Conservation (phyloP, 2,113 vertebrate genomes). For the Ptilorrhoa leucosticta region DNA sequence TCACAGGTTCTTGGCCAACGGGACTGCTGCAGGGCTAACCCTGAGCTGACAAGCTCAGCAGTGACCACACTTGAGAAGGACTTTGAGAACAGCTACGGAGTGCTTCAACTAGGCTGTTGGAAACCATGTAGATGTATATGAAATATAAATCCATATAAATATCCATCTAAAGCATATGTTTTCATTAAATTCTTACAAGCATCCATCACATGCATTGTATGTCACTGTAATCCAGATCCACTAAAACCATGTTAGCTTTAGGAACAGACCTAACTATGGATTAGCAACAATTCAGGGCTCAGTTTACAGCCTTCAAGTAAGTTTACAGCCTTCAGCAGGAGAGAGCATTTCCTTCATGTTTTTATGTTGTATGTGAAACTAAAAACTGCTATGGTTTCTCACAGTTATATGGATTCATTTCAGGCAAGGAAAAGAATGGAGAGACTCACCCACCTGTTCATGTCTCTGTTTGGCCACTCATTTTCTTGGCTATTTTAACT, state of each 20-base stretch:
- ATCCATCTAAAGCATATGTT: neutral
- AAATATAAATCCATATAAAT: neutral
- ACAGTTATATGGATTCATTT: neutral
- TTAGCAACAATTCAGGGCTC: neutral
- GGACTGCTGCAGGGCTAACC: neutral
- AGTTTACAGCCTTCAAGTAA: neutral
- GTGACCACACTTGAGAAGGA: neutral
- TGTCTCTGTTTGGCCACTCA: neutral
- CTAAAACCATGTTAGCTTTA: neutral
- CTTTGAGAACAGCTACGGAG: neutral
- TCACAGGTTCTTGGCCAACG: rapidly evolving
- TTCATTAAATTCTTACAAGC: neutral
- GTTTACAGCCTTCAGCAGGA: neutral
- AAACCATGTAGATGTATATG: neutral
- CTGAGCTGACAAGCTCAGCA: neutral
- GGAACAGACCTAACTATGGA: neutral
- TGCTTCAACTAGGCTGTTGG: neutral
- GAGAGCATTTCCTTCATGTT: neutral
- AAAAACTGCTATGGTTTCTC: neutral
- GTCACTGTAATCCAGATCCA: neutral
- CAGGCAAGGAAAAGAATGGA: neutral
- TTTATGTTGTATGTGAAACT: neutral
- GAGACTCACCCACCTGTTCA: neutral
- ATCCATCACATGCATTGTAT: neutral
- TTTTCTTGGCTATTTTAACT: neutral